Evolutionary conservation across 1,140 invertebrate genomes (phyloP), one percentile per base, ranked within the genome.

Genomic region (Lucilia sericata): DNA sequence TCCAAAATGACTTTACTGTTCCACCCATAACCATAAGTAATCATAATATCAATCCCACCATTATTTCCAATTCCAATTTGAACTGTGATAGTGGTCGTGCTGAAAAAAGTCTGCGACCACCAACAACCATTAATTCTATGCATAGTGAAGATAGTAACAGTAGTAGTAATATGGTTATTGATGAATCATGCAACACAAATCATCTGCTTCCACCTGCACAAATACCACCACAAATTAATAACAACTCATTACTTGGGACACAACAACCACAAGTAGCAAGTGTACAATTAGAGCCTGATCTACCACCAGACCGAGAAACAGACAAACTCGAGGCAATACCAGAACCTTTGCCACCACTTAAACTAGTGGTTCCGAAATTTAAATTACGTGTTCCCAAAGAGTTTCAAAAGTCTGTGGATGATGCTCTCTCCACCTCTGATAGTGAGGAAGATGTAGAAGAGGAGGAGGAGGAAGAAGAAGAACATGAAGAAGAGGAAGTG

Each of bases 301-400:
- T 74, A 83, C 70, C 80, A 70, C 74, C 84, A 65, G 76, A 84
- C 36, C 25, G 82, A 34, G 21, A 42, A 83, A 0, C 30, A 2
- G 17, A 1, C 0, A 19, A 74, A 30, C 25, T 3, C n/a, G 42
- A 80, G 14, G 74, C 19, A 51, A 5, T 17, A 1, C 8, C 36
- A 17, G 47, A n/a, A 55, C 17, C 83, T 19, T 19, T 82, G 51
- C 76, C 82, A 5, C 83, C 82, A 21, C 34, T 83, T 75, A 90
- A 88, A 42, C 80, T 90, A 80, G 87, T 92, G 86, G 92, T 93
- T 42, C 92, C 92, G 82, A 93, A 93, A 86, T 89, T 93, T 13
- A 93, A 92, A 85, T 75, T 93, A 60, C 91, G 92, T 85, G 88
- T 93, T n/a, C 91, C 92, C 30, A 92, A 92, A 87, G 87, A 90